A percentile compares a stretch with the other conserved stretches of the same genome.
Conservation (phyloP, 1,140 invertebrate species). For the Globodera rostochiensis region DNA sequence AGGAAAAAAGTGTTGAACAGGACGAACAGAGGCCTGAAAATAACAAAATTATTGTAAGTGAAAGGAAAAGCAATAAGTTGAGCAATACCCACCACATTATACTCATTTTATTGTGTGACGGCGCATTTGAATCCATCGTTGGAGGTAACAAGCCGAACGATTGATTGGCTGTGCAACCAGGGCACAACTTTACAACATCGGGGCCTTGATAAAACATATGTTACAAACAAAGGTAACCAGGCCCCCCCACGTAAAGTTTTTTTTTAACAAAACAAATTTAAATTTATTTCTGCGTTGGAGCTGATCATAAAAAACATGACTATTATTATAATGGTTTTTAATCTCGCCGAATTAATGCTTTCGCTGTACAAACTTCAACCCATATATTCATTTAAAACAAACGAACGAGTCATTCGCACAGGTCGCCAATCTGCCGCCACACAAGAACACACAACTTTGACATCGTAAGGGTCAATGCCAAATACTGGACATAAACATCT, state of each 20-base stretch:
- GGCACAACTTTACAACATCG: slow-evolving; percentile 11
- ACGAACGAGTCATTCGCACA: slow-evolving; percentile 50
- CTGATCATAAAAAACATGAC: too few species aligned
- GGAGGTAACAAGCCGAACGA: slow-evolving; percentile 7
- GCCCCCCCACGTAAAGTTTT: too few species aligned
- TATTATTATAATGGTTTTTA: too few species aligned
- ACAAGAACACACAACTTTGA: slow-evolving; percentile 59
- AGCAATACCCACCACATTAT: slow-evolving; percentile 7
- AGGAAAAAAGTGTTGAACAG: slow-evolving; percentile 21
- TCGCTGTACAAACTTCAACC: too few species aligned
- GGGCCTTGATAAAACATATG: not conserved
- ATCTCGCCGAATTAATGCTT: too few species aligned
- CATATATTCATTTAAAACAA: not conserved
- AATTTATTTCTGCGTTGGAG: too few species aligned
- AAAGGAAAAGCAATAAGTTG: not conserved
- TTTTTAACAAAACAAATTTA: too few species aligned
- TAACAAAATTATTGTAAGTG: slow-evolving; percentile 19
- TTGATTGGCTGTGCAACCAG: slow-evolving; percentile 8
- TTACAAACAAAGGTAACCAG: too few species aligned
- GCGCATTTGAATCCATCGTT: slow-evolving; percentile 6
- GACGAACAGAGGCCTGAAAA: slow-evolving; percentile 12
- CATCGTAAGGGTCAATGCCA: slow-evolving; percentile 53
- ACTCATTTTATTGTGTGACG: not conserved
- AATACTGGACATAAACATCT: slow-evolving; percentile 61
- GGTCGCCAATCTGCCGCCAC: slow-evolving; percentile 60